Percentiles rank a stretch among this genome's conserved stretches.
Evolutionary conservation across 2,797 vertebrate genomes (phyloP).

Genomic region (Onychomys arenicola): DNA sequence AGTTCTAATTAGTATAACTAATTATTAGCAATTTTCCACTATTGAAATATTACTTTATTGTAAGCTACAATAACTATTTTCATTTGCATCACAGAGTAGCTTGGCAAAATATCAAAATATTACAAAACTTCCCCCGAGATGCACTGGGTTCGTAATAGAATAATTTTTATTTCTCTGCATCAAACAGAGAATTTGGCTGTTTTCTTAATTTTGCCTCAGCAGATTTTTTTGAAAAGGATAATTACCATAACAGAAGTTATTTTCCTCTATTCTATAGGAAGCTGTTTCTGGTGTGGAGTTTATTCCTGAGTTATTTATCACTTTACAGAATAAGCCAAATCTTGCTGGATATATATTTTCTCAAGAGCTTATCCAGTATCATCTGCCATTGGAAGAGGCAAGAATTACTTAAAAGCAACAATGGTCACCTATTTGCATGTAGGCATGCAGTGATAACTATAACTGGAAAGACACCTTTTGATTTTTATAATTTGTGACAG

Average conservation of each 20-base stretch:
- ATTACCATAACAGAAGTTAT: constrained; percentile 43
- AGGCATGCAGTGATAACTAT: not conserved
- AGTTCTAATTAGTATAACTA: constrained; percentile 63
- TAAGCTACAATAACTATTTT: constrained; percentile 70
- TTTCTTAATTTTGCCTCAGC: constrained; percentile 63
- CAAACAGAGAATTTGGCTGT: constrained; percentile 64
- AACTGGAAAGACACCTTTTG: constrained; percentile 42
- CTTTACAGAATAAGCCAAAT: not conserved
- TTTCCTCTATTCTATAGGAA: constrained; percentile 45
- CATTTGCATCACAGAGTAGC: constrained; percentile 71
- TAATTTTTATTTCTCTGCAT: constrained; percentile 66
- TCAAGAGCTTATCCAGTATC: not conserved
- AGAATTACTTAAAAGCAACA: not conserved
- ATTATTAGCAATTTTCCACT: constrained; percentile 72
- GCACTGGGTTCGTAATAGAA: not conserved
- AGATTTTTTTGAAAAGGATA: constrained; percentile 49
- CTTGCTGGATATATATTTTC: constrained; percentile 11
- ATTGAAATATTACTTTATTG: constrained; percentile 68
- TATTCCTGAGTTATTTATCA: not conserved
- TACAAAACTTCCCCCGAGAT: constrained; percentile 62
- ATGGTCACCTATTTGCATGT: not conserved
- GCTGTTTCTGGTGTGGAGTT: constrained; percentile 25
- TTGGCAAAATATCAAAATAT: constrained; percentile 75
- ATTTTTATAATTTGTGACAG: constrained; percentile 50
- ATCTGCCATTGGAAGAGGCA: constrained; percentile 20